Evolutionary conservation across 2,888 invertebrate species (phyloP), one percentile per base, ranked within the genome.

Genomic region (Noctua comes): DNA sequence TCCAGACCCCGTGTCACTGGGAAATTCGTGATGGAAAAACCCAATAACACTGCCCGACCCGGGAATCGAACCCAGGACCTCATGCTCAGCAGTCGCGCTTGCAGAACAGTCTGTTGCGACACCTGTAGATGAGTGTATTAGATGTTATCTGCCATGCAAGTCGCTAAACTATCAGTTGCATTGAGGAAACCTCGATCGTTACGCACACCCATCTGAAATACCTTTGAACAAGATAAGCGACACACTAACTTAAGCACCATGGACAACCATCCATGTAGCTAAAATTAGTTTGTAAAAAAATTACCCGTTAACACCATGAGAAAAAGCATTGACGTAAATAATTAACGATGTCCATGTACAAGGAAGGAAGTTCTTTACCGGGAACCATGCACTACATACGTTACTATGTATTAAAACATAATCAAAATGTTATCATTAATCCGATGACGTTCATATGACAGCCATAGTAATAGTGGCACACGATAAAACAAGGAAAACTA

Each of bases 401-500:
- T n/a, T n/a, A 2, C 18, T n/a, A 66, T 4, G 10, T 66, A 43
- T 18, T 43, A 43, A n/a, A 79, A 57, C 24, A 57, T 73, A 51
- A 80, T 68, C 66, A 43, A 36, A 68, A 68, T 66, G 7, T 59
- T n/a, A 73, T 73, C 73, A 79, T 46, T 73, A 59, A 73, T 74
- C 73, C 73, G 43, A 79, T 80, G 66, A 68, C 73, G 80, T 24
- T 54, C n/a, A 54, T 68, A 27, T 18, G n/a, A 18, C 18, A 43
- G 8, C 8, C n/a, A 43, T 57, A 13, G 21, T 66, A n/a, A 43
- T 48, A 79, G 18, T 46, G 24, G 6, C 36, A 36, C n/a, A 16
- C 8, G 72, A 66, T 66, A 48, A 65, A 54, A 79, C 40, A n/a
- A 79, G 73, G 79, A 79, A 68, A 80, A 73, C 7, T 2, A 46